Conservation (phyloP, 2,113 vertebrate species). For the Burhinus bistriatus region DNA sequence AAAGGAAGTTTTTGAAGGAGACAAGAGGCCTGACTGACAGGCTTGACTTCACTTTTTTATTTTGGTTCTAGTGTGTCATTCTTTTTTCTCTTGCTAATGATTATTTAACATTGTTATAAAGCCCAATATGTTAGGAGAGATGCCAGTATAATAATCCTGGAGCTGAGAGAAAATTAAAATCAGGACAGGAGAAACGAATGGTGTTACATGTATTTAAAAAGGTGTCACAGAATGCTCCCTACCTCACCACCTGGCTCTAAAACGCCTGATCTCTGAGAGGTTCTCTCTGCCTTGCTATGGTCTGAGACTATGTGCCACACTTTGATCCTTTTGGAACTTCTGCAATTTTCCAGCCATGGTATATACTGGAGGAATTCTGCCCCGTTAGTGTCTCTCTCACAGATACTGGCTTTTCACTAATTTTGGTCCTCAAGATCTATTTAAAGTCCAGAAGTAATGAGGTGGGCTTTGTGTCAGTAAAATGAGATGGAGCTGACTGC, state of each 20-base stretch:
- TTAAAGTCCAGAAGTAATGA: neutral
- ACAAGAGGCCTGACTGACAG: neutral
- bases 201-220: neutral
- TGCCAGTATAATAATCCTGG: neutral
- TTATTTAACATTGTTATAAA: neutral
- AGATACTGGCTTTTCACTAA: neutral
- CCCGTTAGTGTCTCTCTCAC: neutral
- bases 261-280: neutral
- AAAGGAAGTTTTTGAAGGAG: neutral
- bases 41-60: neutral
- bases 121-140: neutral
- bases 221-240: neutral
- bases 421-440: neutral
- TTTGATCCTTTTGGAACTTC: neutral
- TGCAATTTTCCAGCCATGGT: neutral
- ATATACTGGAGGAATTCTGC: neutral
- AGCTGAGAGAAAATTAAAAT: neutral
- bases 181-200: neutral
- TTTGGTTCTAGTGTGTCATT: neutral
- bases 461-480: neutral
- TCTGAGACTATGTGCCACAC: fast-evolving
- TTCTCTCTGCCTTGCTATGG: neutral
- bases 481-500: neutral
- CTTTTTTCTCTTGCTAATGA: neutral
- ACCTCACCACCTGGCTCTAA: neutral